A percentile compares a stretch with the other conserved stretches of the same genome.
Evolutionary conservation across 2,888 invertebrate species (phyloP).

Genomic region (Diplazon laetatorius): DNA sequence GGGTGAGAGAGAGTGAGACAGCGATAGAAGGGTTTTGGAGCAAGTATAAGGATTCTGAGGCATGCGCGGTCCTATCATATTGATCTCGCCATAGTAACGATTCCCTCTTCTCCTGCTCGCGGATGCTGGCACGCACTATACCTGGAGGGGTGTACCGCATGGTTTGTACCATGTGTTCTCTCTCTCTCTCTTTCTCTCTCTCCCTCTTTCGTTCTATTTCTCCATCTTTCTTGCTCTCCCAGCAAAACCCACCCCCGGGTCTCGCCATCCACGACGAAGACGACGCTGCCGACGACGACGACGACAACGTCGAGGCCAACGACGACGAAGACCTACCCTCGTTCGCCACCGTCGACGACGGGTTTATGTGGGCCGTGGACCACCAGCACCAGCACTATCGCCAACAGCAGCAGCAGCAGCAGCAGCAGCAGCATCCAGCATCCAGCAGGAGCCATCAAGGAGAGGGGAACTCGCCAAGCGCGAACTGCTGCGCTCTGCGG

Average conservation of each 20-base stretch:
- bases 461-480: slow-evolving; percentile 65
- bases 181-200: slow-evolving; percentile 34
- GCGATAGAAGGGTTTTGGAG: slow-evolving; percentile 49
- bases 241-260: slow-evolving; percentile 10
- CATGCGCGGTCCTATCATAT: slow-evolving; percentile 81
- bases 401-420: slow-evolving; percentile 55
- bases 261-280: slow-evolving; percentile 38
- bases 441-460: slow-evolving; percentile 58
- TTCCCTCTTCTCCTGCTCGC: slow-evolving; percentile 78
- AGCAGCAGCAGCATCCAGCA: slow-evolving; percentile 60
- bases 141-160: slow-evolving; percentile 69
- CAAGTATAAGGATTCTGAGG: slow-evolving; percentile 67
- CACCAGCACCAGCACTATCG: slow-evolving; percentile 50
- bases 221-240: slow-evolving; percentile 25
- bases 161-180: slow-evolving; percentile 61
- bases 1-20: slow-evolving; percentile 25
- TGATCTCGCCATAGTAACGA: slow-evolving; percentile 82
- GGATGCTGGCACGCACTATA: slow-evolving; percentile 78
- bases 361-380: slow-evolving; percentile 54
- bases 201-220: slow-evolving; percentile 30
- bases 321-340: slow-evolving; percentile 45
- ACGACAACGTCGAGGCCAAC: slow-evolving; percentile 33
- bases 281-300: slow-evolving; percentile 29
- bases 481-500: slow-evolving; percentile 77
- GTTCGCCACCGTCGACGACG: slow-evolving; percentile 60